These are phyloP conservation scores for Papilio polyxenes DNA, from an alignment of 1,140 invertebrate genomes.

Conservation along the genomic window DNA sequence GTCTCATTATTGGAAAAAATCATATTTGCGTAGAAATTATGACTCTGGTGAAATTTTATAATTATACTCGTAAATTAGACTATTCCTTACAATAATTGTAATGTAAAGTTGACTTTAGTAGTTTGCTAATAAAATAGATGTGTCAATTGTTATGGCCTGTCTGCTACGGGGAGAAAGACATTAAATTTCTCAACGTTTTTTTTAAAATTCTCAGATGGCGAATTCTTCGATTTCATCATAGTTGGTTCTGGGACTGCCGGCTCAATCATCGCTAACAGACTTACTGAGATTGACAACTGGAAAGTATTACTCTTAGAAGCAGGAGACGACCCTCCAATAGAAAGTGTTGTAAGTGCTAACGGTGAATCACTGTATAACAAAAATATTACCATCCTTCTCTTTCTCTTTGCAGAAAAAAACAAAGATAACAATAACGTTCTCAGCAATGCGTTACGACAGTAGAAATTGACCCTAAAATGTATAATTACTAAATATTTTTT, in stretches of 20 bases:
- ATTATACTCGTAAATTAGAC: too few relatives aligned
- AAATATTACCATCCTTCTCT: too few relatives aligned
- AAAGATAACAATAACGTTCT: too few relatives aligned
- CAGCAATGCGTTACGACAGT: too few relatives aligned
- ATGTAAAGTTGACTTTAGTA: too few relatives aligned
- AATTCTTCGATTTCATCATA: slow-evolving; percentile 68
- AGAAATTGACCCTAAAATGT: too few relatives aligned
- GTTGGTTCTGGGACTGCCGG: slow-evolving; percentile 78
- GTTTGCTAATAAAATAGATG: too few relatives aligned
- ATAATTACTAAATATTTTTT: not conserved
- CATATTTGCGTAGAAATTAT: too few relatives aligned
- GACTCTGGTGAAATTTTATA: too few relatives aligned
- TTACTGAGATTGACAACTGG: slow-evolving; percentile 88
- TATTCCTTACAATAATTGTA: too few relatives aligned
- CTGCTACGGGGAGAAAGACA: not conserved
- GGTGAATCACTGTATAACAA: not conserved
- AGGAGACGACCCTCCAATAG: slow-evolving; percentile 84
- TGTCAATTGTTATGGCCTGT: too few relatives aligned
- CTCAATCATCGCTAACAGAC: slow-evolving; percentile 91
- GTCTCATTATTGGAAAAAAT: not conserved
- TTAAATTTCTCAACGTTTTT: not conserved
- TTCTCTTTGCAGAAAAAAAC: too few relatives aligned
- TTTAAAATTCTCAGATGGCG: slow-evolving; percentile 50
- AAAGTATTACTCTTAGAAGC: slow-evolving; percentile 93
- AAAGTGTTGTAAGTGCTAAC: slow-evolving; percentile 60